A percentile compares a stretch with the other conserved stretches of the same genome.
phyloP scores from a whole-genome alignment of 2,888 invertebrate species.

The Zhengitettix transpicula region DNA sequence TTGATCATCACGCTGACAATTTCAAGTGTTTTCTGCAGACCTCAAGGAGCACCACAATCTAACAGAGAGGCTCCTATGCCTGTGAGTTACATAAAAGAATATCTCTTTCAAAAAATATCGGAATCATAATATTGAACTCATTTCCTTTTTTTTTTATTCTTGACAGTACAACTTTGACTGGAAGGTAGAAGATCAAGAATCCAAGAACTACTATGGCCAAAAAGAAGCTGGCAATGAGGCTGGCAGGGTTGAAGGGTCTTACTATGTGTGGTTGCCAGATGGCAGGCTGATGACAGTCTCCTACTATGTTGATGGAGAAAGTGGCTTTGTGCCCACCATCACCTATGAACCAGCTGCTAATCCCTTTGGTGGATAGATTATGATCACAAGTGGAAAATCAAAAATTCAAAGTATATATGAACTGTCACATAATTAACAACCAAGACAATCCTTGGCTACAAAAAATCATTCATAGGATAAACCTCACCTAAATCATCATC shows the following conservation, averaged over 20 bases:
- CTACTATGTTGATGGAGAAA: conserved; percentile 51
- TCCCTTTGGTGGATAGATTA: conserved; percentile 26
- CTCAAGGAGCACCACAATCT: too few relatives aligned
- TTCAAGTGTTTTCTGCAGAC: too few relatives aligned
- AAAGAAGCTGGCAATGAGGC: conserved; percentile 46
- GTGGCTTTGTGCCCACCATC: conserved; percentile 54
- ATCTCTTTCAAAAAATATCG: not conserved
- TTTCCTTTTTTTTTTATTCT: conserved; percentile 11
- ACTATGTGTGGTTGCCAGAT: conserved; percentile 49
- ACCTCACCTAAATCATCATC: too few relatives aligned
- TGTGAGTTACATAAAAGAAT: too few relatives aligned
- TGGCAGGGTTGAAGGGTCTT: conserved; percentile 47
- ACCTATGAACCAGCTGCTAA: conserved; percentile 44
- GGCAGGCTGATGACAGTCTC: conserved; percentile 56
- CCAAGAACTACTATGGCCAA: conserved; percentile 48
- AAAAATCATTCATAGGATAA: too few relatives aligned
- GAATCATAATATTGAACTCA: not conserved
- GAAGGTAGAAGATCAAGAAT: conserved; percentile 53
- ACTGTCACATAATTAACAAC: too few relatives aligned
- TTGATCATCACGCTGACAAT: too few relatives aligned
- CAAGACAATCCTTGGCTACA: too few relatives aligned
- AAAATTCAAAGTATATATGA: too few relatives aligned
- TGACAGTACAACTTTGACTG: conserved; percentile 55
- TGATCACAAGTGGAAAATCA: not conserved
- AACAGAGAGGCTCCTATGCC: too few relatives aligned